phyloP scores from a whole-genome alignment of 2,888 invertebrate genomes.

The Steinernema hermaphroditum region DNA sequence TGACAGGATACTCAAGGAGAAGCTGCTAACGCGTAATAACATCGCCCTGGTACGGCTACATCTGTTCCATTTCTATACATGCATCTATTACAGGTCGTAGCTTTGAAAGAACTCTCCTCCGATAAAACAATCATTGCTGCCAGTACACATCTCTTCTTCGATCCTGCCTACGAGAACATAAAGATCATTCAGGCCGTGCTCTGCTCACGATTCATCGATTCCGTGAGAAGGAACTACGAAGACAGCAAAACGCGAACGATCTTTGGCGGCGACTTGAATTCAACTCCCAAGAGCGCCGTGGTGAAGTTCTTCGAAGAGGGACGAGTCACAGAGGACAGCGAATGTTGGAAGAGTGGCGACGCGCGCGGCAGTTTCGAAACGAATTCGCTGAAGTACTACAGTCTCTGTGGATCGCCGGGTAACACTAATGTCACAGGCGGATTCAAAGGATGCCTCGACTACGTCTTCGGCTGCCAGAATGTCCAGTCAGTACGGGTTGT shows the following conservation, averaged over 20 bases:
- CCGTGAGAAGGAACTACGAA: no score
- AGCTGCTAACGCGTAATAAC: no score
- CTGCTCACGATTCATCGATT: neutral
- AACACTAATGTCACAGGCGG: neutral
- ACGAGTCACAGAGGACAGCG: neutral
- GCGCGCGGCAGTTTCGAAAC: neutral
- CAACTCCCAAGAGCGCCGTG: neutral
- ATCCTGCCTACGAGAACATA: neutral
- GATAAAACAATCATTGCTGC: neutral
- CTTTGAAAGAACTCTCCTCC: neutral
- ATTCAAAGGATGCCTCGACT: slow-evolving; percentile 5
- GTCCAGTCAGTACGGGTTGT: neutral
- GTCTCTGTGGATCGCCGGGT: neutral
- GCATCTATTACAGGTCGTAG: neutral
- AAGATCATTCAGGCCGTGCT: neutral
- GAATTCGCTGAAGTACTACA: neutral
- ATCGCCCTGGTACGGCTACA: no score
- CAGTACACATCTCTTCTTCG: neutral
- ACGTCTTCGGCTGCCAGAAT: neutral
- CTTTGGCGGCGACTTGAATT: slow-evolving; percentile 6
- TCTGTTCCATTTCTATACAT: neutral
- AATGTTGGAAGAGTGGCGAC: neutral
- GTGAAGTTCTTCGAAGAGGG: neutral
- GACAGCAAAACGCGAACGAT: neutral
- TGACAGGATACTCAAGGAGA: no score